Conservation (phyloP, 35 echinoderm and acorn worm species). For the Holothuria glaberrima region DNA sequence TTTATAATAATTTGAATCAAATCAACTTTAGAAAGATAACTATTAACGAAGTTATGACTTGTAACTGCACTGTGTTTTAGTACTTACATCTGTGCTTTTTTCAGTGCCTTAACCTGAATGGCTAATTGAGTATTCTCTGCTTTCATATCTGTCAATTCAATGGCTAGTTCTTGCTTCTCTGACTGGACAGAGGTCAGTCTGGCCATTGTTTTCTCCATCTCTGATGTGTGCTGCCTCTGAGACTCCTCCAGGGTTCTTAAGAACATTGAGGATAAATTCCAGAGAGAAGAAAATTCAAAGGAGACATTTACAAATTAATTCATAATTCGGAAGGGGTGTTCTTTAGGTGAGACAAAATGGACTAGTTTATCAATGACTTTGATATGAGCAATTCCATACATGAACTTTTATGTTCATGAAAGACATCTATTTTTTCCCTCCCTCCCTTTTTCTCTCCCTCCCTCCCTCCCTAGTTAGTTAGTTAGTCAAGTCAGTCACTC, state of each 20-base stretch:
- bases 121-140: constrained; percentile 86
- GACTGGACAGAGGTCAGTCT: constrained; percentile 77
- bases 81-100: constrained; percentile 82
- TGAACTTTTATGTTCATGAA: too few relatives aligned
- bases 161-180: constrained; percentile 83
- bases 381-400: too few relatives aligned
- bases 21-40: not conserved
- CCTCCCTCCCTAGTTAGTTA: too few relatives aligned
- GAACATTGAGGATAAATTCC: not conserved
- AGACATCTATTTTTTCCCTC: too few relatives aligned
- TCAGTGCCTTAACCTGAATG: constrained; percentile 79
- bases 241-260: not conserved
- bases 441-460: too few relatives aligned
- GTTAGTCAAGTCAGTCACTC: too few relatives aligned
- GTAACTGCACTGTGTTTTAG: not conserved
- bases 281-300: not conserved
- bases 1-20: too few relatives aligned
- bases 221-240: constrained; percentile 51
- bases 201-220: constrained; percentile 72
- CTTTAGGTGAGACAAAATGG: too few relatives aligned
- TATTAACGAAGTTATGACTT: not conserved
- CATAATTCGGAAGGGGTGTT: too few relatives aligned
- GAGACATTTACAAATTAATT: too few relatives aligned
- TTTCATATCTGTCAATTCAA: constrained; percentile 70
- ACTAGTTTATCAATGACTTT: too few relatives aligned